These are phyloP conservation scores for Cantharis lateralis DNA, from an alignment of 2,888 invertebrate genomes.

Conservation along the genomic window DNA sequence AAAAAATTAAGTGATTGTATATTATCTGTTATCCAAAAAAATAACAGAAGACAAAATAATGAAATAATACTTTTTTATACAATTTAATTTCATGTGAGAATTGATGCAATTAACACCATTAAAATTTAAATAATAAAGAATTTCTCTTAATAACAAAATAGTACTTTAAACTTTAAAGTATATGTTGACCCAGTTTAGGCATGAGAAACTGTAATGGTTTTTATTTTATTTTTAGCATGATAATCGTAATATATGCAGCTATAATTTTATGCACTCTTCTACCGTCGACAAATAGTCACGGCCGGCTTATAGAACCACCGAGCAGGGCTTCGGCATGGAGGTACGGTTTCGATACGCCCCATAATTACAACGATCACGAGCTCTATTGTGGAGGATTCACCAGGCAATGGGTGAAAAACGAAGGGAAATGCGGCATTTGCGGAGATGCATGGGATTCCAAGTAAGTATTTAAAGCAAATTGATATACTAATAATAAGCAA, in stretches of 20 bases:
- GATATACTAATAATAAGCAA: too few relatives aligned
- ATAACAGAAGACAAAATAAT: neutral
- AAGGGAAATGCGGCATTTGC: slow-evolving; percentile 85
- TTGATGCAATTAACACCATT: neutral
- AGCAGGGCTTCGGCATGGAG: slow-evolving; percentile 88
- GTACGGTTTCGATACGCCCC: slow-evolving; percentile 85
- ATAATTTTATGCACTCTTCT: slow-evolving; percentile 12
- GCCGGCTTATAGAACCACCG: slow-evolving; percentile 82
- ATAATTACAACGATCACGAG: slow-evolving; percentile 89
- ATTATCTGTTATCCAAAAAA: neutral
- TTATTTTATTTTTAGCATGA: neutral
- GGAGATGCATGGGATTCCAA: slow-evolving; percentile 81
- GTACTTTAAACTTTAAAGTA: neutral
- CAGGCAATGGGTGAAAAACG: slow-evolving; percentile 81
- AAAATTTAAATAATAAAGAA: neutral
- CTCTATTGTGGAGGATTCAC: slow-evolving; percentile 85
- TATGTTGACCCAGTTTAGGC: neutral
- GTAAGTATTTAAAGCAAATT: slow-evolving; percentile 41
- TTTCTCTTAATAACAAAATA: neutral
- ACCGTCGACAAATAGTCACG: slow-evolving; percentile 64
- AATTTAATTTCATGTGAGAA: neutral
- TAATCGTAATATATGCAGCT: neutral
- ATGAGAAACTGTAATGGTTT: neutral
- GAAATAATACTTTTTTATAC: neutral
- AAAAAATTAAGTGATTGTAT: too few relatives aligned